phyloP scores from a whole-genome alignment of 2,888 invertebrate species.

The Napeogenes sylphis region DNA sequence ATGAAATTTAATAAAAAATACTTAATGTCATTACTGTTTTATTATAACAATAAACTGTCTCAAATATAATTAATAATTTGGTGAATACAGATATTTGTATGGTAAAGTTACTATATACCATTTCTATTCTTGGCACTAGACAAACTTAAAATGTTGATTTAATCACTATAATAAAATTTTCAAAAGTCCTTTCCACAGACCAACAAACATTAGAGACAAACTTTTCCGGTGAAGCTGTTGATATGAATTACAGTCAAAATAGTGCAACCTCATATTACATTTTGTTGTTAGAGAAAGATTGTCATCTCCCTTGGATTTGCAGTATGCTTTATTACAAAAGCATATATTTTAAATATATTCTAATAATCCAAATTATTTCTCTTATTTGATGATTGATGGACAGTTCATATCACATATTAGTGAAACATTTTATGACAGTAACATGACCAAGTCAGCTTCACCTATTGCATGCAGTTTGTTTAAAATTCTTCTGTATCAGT shows the following conservation, averaged over 20 bases:
- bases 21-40: constrained; percentile 61
- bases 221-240: neutral
- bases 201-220: neutral
- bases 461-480: neutral
- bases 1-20: constrained; percentile 75
- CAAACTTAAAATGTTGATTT: neutral
- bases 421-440: neutral
- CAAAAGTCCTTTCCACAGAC: neutral
- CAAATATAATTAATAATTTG: neutral
- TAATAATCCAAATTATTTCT: too few species aligned
- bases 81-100: neutral
- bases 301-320: too few species aligned
- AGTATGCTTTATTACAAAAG: too few species aligned
- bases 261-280: too few species aligned
- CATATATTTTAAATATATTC: too few species aligned
- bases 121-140: neutral
- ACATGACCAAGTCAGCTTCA: neutral
- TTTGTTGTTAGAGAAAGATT: too few species aligned
- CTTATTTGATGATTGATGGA: too few species aligned
- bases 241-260: too few species aligned
- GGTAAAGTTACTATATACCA: neutral
- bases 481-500: neutral
- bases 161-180: too few species aligned
- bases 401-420: too few species aligned
- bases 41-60: constrained; percentile 35